These are phyloP conservation scores for Hoplodrina blanda DNA, from an alignment of 2,888 invertebrate species.

Conservation along the genomic window DNA sequence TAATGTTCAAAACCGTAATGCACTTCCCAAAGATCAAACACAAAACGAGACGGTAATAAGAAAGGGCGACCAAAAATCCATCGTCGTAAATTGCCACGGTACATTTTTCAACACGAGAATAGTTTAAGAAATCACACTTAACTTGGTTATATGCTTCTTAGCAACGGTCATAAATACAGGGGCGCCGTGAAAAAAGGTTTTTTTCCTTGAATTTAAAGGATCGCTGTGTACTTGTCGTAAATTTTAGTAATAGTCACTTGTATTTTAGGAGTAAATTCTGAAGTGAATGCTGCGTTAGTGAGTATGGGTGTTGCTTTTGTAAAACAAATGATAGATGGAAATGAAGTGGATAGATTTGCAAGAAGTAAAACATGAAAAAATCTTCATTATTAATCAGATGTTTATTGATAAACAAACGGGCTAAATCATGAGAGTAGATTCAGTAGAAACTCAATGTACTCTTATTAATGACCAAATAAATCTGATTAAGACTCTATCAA, in stretches of 20 bases:
- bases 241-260: slow-evolving; percentile 70
- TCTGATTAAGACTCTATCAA: neutral
- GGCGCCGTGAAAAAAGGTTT: slow-evolving; percentile 73
- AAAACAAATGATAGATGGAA: neutral
- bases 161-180: slow-evolving; percentile 64
- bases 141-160: slow-evolving; percentile 72
- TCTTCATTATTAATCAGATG: neutral
- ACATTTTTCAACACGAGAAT: slow-evolving; percentile 60
- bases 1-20: slow-evolving; percentile 7
- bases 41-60: slow-evolving; percentile 28
- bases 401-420: neutral
- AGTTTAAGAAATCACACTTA: slow-evolving; percentile 71
- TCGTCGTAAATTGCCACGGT: slow-evolving; percentile 57
- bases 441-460: neutral
- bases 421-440: neutral
- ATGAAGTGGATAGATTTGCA: neutral
- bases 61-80: slow-evolving; percentile 49
- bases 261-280: slow-evolving; percentile 62
- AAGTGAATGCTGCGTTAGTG: slow-evolving; percentile 44
- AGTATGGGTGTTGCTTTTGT: slow-evolving; percentile 26
- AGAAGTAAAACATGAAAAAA: neutral
- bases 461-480: neutral
- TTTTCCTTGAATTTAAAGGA: slow-evolving; percentile 77
- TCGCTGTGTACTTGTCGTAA: slow-evolving; percentile 75
- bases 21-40: slow-evolving; percentile 41